phyloP scores from a whole-genome alignment of 2,888 invertebrate genomes.

The Rhingia campestris region DNA sequence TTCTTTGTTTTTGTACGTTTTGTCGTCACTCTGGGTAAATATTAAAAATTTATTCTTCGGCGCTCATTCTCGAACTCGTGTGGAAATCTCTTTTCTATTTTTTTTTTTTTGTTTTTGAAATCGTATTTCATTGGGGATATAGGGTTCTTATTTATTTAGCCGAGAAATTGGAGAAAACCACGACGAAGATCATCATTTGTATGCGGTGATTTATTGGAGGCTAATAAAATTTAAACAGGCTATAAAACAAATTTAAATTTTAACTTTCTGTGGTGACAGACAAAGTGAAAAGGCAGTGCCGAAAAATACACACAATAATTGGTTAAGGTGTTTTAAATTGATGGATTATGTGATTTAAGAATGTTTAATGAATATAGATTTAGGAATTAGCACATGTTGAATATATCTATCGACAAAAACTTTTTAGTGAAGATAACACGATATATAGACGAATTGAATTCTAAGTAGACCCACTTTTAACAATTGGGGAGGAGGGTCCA shows the following conservation, averaged over 20 bases:
- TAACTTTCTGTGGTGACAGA: constrained; percentile 19
- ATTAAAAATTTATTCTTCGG: constrained; percentile 41
- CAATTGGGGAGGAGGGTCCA: no score
- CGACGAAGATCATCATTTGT: constrained; percentile 51
- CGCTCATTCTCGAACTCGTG: not conserved
- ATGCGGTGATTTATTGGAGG: constrained; percentile 53
- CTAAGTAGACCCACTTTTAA: no score
- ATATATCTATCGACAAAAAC: no score
- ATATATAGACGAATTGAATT: no score
- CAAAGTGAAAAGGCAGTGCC: constrained; percentile 18
- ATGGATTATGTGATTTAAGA: not conserved
- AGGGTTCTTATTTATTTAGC: constrained; percentile 52
- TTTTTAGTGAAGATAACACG: no score
- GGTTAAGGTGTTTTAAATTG: not conserved
- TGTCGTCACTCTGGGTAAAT: constrained; percentile 28
- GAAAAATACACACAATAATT: not conserved
- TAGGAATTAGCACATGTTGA: no score
- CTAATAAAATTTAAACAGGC: constrained; percentile 45
- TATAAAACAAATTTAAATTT: constrained; percentile 56
- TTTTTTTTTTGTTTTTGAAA: not conserved
- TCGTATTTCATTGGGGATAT: constrained; percentile 52
- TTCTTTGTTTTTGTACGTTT: constrained; percentile 38
- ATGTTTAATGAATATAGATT: not conserved
- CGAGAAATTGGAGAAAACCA: constrained; percentile 35
- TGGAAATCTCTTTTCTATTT: not conserved